Conservation (phyloP, 2,113 vertebrate genomes). For the Callopanchax toddi region DNA sequence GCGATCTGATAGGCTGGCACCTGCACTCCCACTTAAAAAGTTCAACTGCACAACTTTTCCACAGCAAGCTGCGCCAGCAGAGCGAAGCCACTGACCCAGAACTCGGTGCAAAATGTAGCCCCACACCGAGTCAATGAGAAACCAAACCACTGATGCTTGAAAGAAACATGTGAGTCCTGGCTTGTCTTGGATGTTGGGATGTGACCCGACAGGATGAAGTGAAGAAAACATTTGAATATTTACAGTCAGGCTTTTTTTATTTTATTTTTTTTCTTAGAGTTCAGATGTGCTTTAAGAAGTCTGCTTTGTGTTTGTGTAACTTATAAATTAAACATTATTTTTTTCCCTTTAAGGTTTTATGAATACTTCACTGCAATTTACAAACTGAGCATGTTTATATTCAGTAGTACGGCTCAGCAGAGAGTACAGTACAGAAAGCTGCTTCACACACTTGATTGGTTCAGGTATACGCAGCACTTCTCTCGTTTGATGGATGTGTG, state of each 20-base stretch:
- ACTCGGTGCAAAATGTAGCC: too few relatives aligned
- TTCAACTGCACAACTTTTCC: background rate
- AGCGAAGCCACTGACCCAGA: background rate
- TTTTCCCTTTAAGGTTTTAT: background rate
- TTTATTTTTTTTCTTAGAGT: too few relatives aligned
- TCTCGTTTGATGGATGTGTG: constrained; percentile 67
- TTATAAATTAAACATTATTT: background rate
- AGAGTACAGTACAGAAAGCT: constrained; percentile 4
- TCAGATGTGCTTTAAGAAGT: background rate
- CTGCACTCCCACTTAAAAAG: background rate
- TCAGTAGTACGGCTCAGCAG: background rate
- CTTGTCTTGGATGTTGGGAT: background rate
- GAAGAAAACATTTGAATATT: background rate
- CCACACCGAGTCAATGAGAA: background rate
- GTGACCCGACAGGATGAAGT: background rate
- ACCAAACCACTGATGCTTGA: background rate
- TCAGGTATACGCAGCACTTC: constrained; percentile 40
- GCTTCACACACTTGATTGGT: constrained; percentile 25
- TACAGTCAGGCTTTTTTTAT: background rate
- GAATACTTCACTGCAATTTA: background rate
- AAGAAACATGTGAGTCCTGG: background rate
- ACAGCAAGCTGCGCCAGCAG: background rate
- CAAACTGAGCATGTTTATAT: constrained; percentile 6
- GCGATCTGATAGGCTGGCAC: background rate
- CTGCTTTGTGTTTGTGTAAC: background rate